These are phyloP conservation scores for Ibidorhyncha struthersii DNA, from an alignment of 2,113 vertebrate species.

Conservation along the genomic window DNA sequence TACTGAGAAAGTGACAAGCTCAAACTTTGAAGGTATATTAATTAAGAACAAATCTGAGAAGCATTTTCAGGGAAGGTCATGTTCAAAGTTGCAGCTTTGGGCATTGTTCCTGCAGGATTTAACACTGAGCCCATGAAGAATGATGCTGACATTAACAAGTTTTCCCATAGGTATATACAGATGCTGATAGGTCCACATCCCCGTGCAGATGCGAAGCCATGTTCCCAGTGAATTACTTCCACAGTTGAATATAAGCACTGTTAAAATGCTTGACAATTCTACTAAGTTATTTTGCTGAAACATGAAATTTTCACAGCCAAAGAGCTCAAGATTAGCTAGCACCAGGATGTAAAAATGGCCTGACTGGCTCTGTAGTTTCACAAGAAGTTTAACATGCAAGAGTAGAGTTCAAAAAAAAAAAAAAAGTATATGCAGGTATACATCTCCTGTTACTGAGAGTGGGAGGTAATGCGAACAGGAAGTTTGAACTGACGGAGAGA, in stretches of 20 bases:
- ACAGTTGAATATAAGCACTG: background rate
- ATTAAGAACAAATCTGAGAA: background rate
- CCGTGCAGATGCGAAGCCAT: background rate
- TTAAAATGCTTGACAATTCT: background rate
- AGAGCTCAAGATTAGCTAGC: background rate
- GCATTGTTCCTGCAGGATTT: background rate
- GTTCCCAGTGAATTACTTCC: background rate
- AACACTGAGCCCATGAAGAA: background rate
- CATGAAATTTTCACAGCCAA: background rate
- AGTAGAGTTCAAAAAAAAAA: background rate
- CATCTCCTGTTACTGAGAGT: background rate
- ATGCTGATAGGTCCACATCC: background rate
- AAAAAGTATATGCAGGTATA: background rate
- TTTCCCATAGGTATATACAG: background rate
- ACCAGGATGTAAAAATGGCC: background rate
- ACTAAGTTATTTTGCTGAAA: background rate
- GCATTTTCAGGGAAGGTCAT: background rate
- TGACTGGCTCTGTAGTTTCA: background rate
- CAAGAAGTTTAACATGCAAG: background rate
- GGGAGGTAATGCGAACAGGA: constrained; percentile 10
- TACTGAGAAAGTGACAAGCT: background rate
- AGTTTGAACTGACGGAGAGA: background rate
- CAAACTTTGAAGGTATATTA: background rate
- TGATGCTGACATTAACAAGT: background rate
- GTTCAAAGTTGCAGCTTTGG: background rate